phyloP scores from a whole-genome alignment of 1,140 invertebrate species.

The Drosophila simulans region DNA sequence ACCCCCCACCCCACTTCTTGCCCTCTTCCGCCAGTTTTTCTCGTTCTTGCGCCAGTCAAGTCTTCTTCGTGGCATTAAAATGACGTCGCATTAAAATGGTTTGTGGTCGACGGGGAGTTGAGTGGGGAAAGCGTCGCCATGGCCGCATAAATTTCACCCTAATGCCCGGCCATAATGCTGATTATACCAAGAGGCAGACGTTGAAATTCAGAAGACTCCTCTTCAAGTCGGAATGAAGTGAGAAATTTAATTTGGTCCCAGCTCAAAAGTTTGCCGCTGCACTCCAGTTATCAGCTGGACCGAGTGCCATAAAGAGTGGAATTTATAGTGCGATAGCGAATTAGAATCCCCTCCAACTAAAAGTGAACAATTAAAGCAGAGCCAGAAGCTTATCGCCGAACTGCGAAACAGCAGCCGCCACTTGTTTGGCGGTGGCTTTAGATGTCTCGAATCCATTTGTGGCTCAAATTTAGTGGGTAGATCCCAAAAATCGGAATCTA shows the following conservation, averaged over 20 bases:
- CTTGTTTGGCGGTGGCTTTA: conserved; percentile 34
- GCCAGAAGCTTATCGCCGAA: conserved; percentile 26
- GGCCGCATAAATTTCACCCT: conserved; percentile 66
- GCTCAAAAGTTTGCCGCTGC: conserved; percentile 36
- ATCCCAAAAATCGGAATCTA: background rate
- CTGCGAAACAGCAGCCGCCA: conserved; percentile 22
- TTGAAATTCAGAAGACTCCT: conserved; percentile 6
- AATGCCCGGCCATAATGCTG: conserved; percentile 73
- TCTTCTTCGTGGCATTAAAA: conserved; percentile 46
- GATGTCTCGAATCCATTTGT: conserved; percentile 25
- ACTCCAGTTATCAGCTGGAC: conserved; percentile 37
- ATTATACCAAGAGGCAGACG: conserved; percentile 47
- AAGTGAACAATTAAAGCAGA: conserved; percentile 35
- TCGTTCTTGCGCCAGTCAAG: background rate
- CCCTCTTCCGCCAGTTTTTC: conserved; percentile 17
- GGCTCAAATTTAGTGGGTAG: conserved; percentile 1
- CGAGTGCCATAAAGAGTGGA: conserved; percentile 44
- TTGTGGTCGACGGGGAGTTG: conserved; percentile 6
- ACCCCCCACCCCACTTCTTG: background rate
- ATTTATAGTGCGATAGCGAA: conserved; percentile 54
- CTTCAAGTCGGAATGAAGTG: conserved; percentile 52
- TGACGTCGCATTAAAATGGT: conserved; percentile 62
- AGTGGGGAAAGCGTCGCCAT: conserved; percentile 29
- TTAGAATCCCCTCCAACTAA: conserved; percentile 27
- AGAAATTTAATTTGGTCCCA: conserved; percentile 61